phyloP scores from a whole-genome alignment of 2,888 invertebrate species.

The Elegia similella region DNA sequence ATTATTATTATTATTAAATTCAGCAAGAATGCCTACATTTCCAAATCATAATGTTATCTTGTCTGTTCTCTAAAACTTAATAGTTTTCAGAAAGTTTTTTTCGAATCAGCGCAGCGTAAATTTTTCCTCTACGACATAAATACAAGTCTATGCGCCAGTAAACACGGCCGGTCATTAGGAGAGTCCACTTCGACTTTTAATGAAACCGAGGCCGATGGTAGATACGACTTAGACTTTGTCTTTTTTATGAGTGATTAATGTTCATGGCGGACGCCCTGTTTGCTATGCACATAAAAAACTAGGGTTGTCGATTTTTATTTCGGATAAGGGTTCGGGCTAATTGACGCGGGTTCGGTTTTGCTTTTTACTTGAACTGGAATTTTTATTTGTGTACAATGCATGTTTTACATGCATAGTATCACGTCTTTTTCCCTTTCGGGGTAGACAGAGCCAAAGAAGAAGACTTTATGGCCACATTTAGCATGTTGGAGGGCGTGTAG shows the following conservation, averaged over 20 bases:
- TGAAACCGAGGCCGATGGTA: constrained; percentile 62
- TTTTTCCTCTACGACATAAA: neutral
- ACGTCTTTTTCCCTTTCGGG: too few relatives aligned
- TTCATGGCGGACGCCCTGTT: constrained; percentile 49
- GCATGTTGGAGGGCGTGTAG: too few relatives aligned
- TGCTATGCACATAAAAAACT: constrained; percentile 53
- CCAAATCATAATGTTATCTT: too few relatives aligned
- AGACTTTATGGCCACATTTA: too few relatives aligned
- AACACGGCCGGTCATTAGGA: constrained; percentile 51
- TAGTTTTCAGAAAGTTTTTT: too few relatives aligned
- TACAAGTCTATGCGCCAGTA: constrained; percentile 1
- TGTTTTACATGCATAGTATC: too few relatives aligned
- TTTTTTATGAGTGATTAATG: constrained; percentile 81
- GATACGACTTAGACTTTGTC: constrained; percentile 73
- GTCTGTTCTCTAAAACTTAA: too few relatives aligned
- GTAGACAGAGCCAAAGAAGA: too few relatives aligned
- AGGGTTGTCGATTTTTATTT: constrained; percentile 40
- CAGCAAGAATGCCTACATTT: too few relatives aligned
- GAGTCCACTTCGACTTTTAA: constrained; percentile 45
- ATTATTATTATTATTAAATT: too few relatives aligned
- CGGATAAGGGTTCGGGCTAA: constrained; percentile 35
- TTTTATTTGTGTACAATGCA: neutral
- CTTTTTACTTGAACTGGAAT: neutral
- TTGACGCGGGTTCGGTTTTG: constrained; percentile 16
- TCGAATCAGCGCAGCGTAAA: too few relatives aligned